Evolutionary conservation across 2,113 vertebrate genomes (phyloP), one percentile per base, ranked within the genome.

Genomic region (Australoheros scitulus): DNA sequence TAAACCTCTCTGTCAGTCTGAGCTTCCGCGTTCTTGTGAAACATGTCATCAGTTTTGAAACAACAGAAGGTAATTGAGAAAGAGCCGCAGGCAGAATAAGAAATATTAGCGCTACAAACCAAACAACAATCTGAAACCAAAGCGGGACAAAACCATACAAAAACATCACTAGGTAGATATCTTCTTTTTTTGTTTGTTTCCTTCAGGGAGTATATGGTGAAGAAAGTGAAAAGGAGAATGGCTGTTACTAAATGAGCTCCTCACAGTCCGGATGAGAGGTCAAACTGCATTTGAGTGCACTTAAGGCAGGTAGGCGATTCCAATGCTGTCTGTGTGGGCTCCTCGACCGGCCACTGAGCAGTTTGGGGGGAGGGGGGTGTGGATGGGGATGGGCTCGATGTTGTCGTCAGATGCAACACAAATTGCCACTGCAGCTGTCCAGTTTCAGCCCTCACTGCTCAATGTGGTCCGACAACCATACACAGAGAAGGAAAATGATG

Each of bases 261-360:
- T 82, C 85, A 77, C 82, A 77, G 85, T 93, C 89, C 86, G 59
- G 86, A 84, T 86, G 88, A 90, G 83, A 89, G 90, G 91, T 93
- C 90, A 91, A 90, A 93, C 93, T 94, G 94, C 93, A 92, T 94
- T 90, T 91, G 91, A 94, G 92, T 93, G 94, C 93, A 94, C 94
- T 94, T 95, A 94, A 95, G 94, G 94, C 94, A 92, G 91, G 90
- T 89, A 92, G 93, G 93, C 90, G 86, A 90, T 83, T 93, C 88
- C 84, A 81, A 89, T 68, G 76, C 90, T 80, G 68, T 91, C 89
- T 88, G 86, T 91, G 90, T 81, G 84, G 85, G 81, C 76, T 78
- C 80, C 22, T 72, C 3, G 68, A 72, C 68, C 47, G 26, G 68
- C 20, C 26, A 14, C 47, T 72, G 68, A 72, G 65, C 65, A 72